Conservation (phyloP, 2,888 invertebrate genomes). For the Argyresthia goedartella region DNA sequence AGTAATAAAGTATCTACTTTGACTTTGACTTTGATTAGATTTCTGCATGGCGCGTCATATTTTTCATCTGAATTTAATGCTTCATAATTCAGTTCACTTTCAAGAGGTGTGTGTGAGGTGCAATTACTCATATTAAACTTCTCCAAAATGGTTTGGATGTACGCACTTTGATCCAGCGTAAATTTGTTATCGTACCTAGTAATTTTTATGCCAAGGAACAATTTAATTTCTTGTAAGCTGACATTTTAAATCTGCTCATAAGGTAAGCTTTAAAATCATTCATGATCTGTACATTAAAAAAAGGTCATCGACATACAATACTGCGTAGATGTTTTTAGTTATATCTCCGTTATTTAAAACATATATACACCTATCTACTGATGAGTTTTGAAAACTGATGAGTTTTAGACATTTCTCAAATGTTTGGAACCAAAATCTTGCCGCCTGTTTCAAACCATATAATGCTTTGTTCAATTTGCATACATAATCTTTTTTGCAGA, state of each 20-base stretch:
- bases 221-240: slow-evolving; percentile 10
- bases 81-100: slow-evolving; percentile 12
- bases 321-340: slow-evolving; percentile 12
- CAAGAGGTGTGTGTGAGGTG: slow-evolving; percentile 11
- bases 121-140: slow-evolving; percentile 17
- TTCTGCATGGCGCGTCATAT: not conserved
- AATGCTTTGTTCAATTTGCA: slow-evolving; percentile 21
- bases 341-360: slow-evolving; percentile 11
- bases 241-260: slow-evolving; percentile 14
- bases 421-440: slow-evolving; percentile 16
- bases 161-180: slow-evolving; percentile 12
- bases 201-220: slow-evolving; percentile 17
- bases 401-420: slow-evolving; percentile 13
- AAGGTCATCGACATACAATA: slow-evolving; percentile 16
- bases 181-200: slow-evolving; percentile 10
- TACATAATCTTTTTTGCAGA: slow-evolving; percentile 11
- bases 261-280: slow-evolving; percentile 11
- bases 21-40: no score
- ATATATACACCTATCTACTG: slow-evolving; percentile 14
- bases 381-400: slow-evolving; percentile 14
- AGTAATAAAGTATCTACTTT: no score
- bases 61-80: not conserved
- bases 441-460: slow-evolving; percentile 18
- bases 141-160: slow-evolving; percentile 13
- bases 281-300: slow-evolving; percentile 7